Evolutionary conservation across 2,113 vertebrate species (phyloP).

Genomic region (Hippocampus guttulatus): DNA sequence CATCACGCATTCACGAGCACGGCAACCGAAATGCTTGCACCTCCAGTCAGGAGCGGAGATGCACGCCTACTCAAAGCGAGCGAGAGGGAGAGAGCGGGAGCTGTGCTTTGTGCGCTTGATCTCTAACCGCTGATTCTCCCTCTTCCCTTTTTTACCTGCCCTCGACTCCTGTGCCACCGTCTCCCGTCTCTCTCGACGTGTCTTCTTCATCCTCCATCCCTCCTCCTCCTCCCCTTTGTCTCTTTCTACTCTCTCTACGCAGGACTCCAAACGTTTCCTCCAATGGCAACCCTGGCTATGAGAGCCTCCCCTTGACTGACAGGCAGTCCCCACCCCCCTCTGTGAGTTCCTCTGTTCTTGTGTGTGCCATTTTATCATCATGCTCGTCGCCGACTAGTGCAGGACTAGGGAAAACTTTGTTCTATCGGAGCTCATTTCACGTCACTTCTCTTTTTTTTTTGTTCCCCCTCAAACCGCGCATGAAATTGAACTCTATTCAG

Average conservation of each 20-base stretch:
- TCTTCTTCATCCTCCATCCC: conserved; percentile 54
- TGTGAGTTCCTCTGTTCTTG: conserved; percentile 78
- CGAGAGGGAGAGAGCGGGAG: neutral
- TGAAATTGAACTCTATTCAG: neutral
- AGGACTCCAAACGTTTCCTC: conserved; percentile 95
- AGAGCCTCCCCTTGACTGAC: conserved; percentile 81
- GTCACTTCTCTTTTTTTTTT: neutral
- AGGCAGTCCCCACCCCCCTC: conserved; percentile 84
- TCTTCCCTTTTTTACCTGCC: conserved; percentile 52
- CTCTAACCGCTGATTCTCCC: conserved; percentile 63
- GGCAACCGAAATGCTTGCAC: conserved; percentile 9
- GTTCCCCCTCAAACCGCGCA: neutral
- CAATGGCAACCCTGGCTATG: conserved; percentile 96
- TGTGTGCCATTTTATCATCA: conserved; percentile 56
- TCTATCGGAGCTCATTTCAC: neutral
- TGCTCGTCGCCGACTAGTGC: conserved; percentile 10
- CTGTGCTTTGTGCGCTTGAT: conserved; percentile 33
- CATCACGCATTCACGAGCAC: neutral
- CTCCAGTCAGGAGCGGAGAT: conserved; percentile 49
- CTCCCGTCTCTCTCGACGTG: conserved; percentile 48
- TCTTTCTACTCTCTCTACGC: conserved; percentile 67
- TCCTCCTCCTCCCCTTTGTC: conserved; percentile 51
- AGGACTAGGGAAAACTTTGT: too few relatives aligned
- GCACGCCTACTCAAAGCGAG: neutral
- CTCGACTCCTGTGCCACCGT: conserved; percentile 37